Evolutionary conservation across 2,113 vertebrate genomes (phyloP).

Genomic region (Empidonax alnorum): DNA sequence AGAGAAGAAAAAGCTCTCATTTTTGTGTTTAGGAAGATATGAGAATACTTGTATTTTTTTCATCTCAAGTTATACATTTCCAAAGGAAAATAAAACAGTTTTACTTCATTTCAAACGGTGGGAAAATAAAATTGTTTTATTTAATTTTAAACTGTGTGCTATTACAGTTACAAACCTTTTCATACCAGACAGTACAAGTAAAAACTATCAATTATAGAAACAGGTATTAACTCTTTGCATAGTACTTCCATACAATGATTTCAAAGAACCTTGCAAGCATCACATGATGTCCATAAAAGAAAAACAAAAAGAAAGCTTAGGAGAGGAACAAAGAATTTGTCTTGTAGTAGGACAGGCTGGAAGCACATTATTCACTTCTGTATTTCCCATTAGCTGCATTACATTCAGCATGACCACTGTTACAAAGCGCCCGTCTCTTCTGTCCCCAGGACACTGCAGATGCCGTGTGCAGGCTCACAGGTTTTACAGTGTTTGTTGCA

Average conservation of each 20-base stretch:
- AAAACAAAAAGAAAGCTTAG: not conserved
- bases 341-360: not conserved
- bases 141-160: not conserved
- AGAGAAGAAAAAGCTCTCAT: not conserved
- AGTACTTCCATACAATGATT: not conserved
- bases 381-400: not conserved
- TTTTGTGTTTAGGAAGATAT: not conserved
- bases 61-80: not conserved
- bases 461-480: not conserved
- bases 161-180: not conserved
- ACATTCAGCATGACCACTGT: not conserved
- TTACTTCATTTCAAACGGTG: not conserved
- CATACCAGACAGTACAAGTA: not conserved
- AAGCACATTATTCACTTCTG: not conserved
- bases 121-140: not conserved
- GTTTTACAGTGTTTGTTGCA: not conserved
- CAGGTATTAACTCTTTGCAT: not conserved
- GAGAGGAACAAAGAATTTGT: not conserved
- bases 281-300: not conserved
- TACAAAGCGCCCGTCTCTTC: not conserved
- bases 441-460: not conserved
- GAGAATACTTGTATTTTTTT: not conserved
- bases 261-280: not conserved
- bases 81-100: not conserved
- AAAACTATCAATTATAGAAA: not conserved